Evolutionary conservation across 2,113 vertebrate genomes (phyloP).

Genomic region (Rhagologus leucostigma): DNA sequence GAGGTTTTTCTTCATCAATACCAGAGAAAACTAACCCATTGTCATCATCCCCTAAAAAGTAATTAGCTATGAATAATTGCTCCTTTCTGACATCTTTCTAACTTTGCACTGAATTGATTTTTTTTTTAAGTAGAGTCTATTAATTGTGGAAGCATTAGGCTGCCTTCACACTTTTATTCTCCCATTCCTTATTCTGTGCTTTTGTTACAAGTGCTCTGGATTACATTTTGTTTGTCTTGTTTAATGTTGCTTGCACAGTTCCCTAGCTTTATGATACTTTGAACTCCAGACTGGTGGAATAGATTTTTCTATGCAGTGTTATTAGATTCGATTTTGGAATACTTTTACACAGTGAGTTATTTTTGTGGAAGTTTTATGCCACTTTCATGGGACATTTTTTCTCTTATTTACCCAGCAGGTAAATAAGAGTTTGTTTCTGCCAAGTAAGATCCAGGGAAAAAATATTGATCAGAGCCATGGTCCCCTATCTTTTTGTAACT

Average conservation of each 20-base stretch:
- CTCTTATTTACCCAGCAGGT: slow-evolving; percentile 29
- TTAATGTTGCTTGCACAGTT: slow-evolving; percentile 58
- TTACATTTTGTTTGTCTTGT: slow-evolving; percentile 55
- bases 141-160: slow-evolving; percentile 66
- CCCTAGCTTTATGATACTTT: slow-evolving; percentile 64
- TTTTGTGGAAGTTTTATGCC: slow-evolving; percentile 42
- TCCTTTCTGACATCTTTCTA: slow-evolving; percentile 72
- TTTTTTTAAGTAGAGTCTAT: slow-evolving; percentile 69
- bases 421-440: neutral
- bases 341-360: slow-evolving; percentile 60
- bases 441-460: neutral
- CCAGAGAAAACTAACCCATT: slow-evolving; percentile 73
- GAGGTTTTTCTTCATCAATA: slow-evolving; percentile 76
- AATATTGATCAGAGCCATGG: neutral
- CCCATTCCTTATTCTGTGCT: slow-evolving; percentile 55
- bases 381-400: slow-evolving; percentile 41
- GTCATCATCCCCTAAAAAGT: slow-evolving; percentile 76
- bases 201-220: slow-evolving; percentile 50
- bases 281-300: slow-evolving; percentile 61
- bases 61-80: slow-evolving; percentile 79
- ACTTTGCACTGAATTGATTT: slow-evolving; percentile 71
- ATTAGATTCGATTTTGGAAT: slow-evolving; percentile 75
- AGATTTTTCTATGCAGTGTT: slow-evolving; percentile 68
- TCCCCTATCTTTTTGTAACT: neutral
- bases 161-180: slow-evolving; percentile 56